Evolutionary conservation across 2,797 vertebrate genomes (phyloP), one percentile per base, ranked within the genome.

Genomic region (Lepus townsendii): DNA sequence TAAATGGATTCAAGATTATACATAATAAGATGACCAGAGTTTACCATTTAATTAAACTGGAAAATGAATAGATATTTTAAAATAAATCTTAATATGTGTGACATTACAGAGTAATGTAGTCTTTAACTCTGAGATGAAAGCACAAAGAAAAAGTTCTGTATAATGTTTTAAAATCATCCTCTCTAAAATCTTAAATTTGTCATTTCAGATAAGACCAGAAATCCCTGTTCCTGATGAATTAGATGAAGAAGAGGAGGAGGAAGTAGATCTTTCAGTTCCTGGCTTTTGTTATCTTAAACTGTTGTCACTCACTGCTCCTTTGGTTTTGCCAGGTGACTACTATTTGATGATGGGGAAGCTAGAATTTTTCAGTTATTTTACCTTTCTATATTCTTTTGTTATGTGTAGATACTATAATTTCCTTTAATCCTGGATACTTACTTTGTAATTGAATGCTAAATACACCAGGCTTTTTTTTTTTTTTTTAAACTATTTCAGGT

Each of bases 271-370:
- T 7, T 98, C 98, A 19, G 93, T 99, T 75, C 99, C 99, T 0
- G 99, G 99, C 22, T 96, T 97, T 54, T 99, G 99, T 1, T 99
- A 99, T 93, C 97, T 99, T 83, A 99, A 99, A 94, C 97, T 99
- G 10, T 91, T 99, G 97, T 96, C 95, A 80, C 98, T 99, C 83
- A 99, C 98, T 0, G 90, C 98, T 4, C 14, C 88, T 47, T 80
- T 98, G 20, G 98, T 99, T 95, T 98, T 99, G 77, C 98, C 99
- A 99, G 99, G 99, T 99, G 97, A 88, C 90, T 76, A 80, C 30
- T n/a, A 32, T 62, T 60, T 42, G 57, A 1, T 54, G 50, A 20
- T 42, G 66, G 26, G 62, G n/a, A 38, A 73, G 52, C 50, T 83
- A 30, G 14, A n/a, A 32, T 83, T 66, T 85, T 71, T 79, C 38